Conservation (phyloP, 2,113 vertebrate genomes). For the Copsychus sechellarum region DNA sequence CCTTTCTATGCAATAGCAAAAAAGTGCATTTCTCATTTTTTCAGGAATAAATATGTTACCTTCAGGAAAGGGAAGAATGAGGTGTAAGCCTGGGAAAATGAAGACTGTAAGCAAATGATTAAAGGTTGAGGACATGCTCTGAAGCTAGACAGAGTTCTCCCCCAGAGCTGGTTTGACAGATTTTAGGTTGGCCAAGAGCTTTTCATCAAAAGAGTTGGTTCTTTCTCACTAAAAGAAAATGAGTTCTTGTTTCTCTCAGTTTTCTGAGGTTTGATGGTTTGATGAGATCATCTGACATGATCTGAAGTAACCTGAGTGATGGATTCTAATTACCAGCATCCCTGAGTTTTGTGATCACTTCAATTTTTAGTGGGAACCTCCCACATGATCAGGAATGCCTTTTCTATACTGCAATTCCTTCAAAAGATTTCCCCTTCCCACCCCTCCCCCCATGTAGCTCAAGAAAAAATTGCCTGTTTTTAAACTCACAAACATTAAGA, state of each 20-base stretch:
- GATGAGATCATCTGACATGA: background rate
- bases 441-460: background rate
- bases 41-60: background rate
- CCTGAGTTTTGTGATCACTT: background rate
- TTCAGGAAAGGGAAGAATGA: background rate
- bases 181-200: background rate
- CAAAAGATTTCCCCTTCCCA: background rate
- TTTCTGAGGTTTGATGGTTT: background rate
- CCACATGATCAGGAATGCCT: rapidly evolving
- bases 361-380: background rate
- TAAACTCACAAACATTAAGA: background rate
- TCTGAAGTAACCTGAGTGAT: background rate
- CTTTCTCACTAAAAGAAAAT: background rate
- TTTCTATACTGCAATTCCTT: background rate
- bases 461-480: background rate
- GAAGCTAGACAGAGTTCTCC: background rate
- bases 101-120: background rate
- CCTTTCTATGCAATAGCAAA: background rate
- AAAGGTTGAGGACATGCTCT: background rate
- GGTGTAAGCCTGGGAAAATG: background rate
- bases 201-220: background rate
- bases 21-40: background rate
- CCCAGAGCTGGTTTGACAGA: background rate
- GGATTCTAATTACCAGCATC: background rate
- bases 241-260: background rate